A percentile compares a stretch with the other conserved stretches of the same genome.
Evolutionary conservation across 2,113 vertebrate genomes (phyloP).

Genomic region (Ptychochromis oligacanthus): DNA sequence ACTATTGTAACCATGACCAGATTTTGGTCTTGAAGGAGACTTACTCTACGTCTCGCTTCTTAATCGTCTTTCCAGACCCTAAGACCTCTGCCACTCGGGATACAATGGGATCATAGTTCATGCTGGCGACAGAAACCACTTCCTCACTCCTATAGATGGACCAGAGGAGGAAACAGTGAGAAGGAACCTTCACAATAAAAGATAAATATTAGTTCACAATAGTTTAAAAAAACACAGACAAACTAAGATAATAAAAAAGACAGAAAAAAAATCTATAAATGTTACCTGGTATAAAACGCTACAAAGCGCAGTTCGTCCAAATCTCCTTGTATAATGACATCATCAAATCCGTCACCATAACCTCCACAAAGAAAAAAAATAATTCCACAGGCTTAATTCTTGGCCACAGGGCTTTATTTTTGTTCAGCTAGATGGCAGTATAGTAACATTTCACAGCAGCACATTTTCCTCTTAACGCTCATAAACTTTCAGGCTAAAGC

Average conservation of each 20-base stretch:
- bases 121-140: slow-evolving; percentile 95
- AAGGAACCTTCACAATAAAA: neutral
- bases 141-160: slow-evolving; percentile 87
- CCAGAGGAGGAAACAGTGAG: slow-evolving; percentile 19
- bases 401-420: neutral
- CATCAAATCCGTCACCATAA: slow-evolving; percentile 95
- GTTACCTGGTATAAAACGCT: slow-evolving; percentile 96
- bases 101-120: slow-evolving; percentile 98
- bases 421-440: slow-evolving; percentile 60
- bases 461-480: neutral
- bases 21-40: slow-evolving; percentile 72
- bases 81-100: slow-evolving; percentile 96
- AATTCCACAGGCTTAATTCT: neutral
- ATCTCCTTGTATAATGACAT: slow-evolving; percentile 97
- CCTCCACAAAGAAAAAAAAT: slow-evolving; percentile 77
- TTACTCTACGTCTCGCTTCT: slow-evolving; percentile 98
- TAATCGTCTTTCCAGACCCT: slow-evolving; percentile 90
- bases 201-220: neutral
- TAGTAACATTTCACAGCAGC: neutral
- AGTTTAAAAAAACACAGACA: neutral
- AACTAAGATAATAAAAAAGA: neutral
- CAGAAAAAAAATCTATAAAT: neutral
- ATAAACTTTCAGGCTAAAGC: neutral
- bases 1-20: slow-evolving; percentile 40
- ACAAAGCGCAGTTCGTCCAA: slow-evolving; percentile 96